Evolutionary conservation across 2,888 invertebrate genomes (phyloP).

Genomic region (Xanthia icteritia): DNA sequence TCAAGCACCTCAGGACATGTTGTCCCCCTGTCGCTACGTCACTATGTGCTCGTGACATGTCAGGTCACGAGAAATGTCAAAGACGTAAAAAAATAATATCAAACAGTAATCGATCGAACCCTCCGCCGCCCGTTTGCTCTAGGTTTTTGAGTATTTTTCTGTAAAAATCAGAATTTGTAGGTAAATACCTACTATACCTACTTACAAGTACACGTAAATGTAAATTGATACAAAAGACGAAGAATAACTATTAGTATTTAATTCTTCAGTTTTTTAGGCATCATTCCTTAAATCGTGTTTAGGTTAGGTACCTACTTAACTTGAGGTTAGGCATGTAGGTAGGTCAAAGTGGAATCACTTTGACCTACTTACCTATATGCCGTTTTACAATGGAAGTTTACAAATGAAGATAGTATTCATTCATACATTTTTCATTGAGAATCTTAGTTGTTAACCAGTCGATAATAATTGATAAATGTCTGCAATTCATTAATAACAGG

Average conservation of each 20-base stretch:
- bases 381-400: conserved; percentile 35
- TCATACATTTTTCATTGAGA: conserved; percentile 33
- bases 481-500: conserved; percentile 41
- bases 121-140: neutral
- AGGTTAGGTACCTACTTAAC: too few species aligned
- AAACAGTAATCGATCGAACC: neutral
- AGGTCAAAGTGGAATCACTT: too few species aligned
- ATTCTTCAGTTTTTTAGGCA: neutral
- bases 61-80: too few species aligned
- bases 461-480: conserved; percentile 48
- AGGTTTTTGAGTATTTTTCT: too few species aligned
- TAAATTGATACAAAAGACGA: neutral
- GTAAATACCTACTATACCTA: neutral
- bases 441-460: conserved; percentile 17
- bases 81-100: too few species aligned
- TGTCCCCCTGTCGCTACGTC: too few species aligned
- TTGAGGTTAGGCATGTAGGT: conserved; percentile 35
- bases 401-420: conserved; percentile 15
- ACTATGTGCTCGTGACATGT: too few species aligned
- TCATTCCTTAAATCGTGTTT: neutral
- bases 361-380: conserved; percentile 49
- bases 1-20: too few species aligned
- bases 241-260: neutral
- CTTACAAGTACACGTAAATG: neutral
- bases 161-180: neutral